phyloP scores from a whole-genome alignment of 1,140 invertebrate genomes.

The Monomorium pharaonis region DNA sequence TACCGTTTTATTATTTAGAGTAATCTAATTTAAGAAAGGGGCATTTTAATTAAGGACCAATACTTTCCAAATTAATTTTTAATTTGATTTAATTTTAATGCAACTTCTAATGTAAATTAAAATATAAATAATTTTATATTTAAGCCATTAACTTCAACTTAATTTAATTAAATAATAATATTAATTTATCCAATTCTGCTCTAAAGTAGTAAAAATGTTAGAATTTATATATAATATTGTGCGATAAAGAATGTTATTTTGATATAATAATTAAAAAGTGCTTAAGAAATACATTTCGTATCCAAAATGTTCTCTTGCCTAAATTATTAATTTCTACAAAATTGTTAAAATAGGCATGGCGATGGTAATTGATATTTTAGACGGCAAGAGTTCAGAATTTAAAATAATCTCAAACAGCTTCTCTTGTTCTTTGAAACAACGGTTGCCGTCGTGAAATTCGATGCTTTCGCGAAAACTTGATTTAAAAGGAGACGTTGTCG shows the following conservation, averaged over 20 bases:
- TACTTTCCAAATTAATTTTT: too few species aligned
- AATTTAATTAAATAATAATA: too few species aligned
- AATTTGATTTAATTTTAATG: too few species aligned
- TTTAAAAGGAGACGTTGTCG: slow-evolving; percentile 55
- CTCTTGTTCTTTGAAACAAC: neutral
- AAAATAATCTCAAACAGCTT: slow-evolving; percentile 26
- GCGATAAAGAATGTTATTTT: neutral
- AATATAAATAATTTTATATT: too few species aligned
- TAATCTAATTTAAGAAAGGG: too few species aligned
- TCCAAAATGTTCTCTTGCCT: neutral
- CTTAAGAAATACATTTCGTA: neutral
- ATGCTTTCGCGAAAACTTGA: slow-evolving; percentile 73
- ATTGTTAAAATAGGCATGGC: neutral
- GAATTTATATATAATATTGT: neutral
- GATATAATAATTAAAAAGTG: neutral
- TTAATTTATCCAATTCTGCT: too few species aligned
- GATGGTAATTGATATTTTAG: slow-evolving; percentile 39
- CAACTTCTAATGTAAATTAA: too few species aligned
- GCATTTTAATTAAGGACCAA: too few species aligned
- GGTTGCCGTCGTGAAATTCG: slow-evolving; percentile 68
- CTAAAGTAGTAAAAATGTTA: neutral
- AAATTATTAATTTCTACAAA: neutral
- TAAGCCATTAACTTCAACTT: too few species aligned
- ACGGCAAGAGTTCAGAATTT: slow-evolving; percentile 30
- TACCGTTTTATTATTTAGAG: too few species aligned